A percentile compares a stretch with the other conserved stretches of the same genome.
Evolutionary conservation across 2,888 invertebrate genomes (phyloP).

Genomic region (Polydrusus cervinus): DNA sequence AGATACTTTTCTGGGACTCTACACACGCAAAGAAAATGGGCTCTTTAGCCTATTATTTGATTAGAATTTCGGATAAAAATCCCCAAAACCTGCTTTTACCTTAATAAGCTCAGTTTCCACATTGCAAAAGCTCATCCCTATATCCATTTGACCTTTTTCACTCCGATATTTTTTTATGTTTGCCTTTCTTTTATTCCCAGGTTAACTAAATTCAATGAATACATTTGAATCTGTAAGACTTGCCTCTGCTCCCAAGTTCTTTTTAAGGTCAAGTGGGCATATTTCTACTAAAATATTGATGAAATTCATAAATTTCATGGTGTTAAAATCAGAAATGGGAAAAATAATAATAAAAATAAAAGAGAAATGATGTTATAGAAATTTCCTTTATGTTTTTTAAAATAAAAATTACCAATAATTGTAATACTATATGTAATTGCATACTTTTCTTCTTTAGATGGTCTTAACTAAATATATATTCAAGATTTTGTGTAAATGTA

Average conservation of each 20-base stretch:
- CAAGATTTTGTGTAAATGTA: too few relatives aligned
- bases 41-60: slow-evolving; percentile 42
- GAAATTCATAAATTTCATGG: slow-evolving; percentile 19
- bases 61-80: slow-evolving; percentile 47
- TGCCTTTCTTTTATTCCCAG: slow-evolving; percentile 41
- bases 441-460: too few relatives aligned
- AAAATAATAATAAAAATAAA: slow-evolving; percentile 1
- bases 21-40: slow-evolving; percentile 23
- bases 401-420: too few relatives aligned
- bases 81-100: slow-evolving; percentile 47
- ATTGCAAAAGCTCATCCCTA: slow-evolving; percentile 38
- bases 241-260: slow-evolving; percentile 30
- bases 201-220: slow-evolving; percentile 47
- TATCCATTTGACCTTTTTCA: slow-evolving; percentile 36
- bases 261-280: slow-evolving; percentile 36
- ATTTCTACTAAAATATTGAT: neutral
- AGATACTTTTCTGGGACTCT: slow-evolving; percentile 15
- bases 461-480: too few relatives aligned
- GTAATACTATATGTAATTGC: too few relatives aligned
- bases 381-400: too few relatives aligned
- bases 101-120: slow-evolving; percentile 47
- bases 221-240: slow-evolving; percentile 40
- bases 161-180: slow-evolving; percentile 41
- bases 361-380: too few relatives aligned
- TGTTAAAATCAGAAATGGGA: neutral